Conservation (phyloP, 2,113 vertebrate genomes). For the Paratilapia polleni region DNA sequence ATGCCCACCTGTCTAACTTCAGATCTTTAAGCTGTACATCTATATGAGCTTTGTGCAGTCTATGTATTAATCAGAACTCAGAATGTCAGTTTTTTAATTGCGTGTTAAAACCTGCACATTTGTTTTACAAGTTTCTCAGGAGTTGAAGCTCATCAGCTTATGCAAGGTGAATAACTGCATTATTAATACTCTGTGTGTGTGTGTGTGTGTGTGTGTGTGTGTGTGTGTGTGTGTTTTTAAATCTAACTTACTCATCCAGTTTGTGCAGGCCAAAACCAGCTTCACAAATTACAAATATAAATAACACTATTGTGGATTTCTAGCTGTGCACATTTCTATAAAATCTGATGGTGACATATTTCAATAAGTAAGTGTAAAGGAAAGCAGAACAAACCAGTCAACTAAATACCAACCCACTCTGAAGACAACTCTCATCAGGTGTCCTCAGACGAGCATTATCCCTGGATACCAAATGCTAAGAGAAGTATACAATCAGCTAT, state of each 20-base stretch:
- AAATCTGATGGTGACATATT: constrained; percentile 27
- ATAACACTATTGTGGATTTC: constrained; percentile 60
- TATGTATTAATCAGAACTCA: background rate
- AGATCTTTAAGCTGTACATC: background rate
- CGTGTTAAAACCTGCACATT: constrained; percentile 10
- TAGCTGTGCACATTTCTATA: constrained; percentile 43
- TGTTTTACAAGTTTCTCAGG: constrained; percentile 2
- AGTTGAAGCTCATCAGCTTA: constrained; percentile 16
- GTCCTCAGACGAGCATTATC: constrained; percentile 54
- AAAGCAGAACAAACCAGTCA: constrained; percentile 58
- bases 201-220: too few species aligned
- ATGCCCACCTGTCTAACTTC: constrained; percentile 3
- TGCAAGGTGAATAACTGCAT: background rate
- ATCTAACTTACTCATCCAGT: constrained; percentile 11
- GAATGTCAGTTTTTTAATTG: background rate
- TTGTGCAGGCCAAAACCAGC: constrained; percentile 15
- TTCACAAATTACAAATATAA: constrained; percentile 50
- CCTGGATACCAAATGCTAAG: constrained; percentile 78
- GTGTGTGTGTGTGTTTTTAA: background rate
- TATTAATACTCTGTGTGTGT: constrained; percentile 16
- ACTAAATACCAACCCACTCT: constrained; percentile 49
- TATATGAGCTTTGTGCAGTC: background rate
- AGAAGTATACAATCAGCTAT: constrained; percentile 88
- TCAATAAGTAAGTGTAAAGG: constrained; percentile 47
- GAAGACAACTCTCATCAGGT: constrained; percentile 49